Evolutionary conservation across 2,888 invertebrate genomes (phyloP).

Genomic region (Drosophila eohydei): DNA sequence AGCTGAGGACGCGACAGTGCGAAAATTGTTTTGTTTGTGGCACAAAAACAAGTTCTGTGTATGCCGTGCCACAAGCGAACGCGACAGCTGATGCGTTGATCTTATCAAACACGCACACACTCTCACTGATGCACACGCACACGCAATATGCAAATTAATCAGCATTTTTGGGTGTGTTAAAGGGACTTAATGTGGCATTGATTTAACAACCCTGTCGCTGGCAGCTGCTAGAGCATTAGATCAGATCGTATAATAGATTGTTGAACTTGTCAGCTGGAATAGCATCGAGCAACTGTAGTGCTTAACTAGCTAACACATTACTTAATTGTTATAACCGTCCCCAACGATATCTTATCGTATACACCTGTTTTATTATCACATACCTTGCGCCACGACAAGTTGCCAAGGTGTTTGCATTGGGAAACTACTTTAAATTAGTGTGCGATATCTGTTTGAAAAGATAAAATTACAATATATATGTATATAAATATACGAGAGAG

Average conservation of each 20-base stretch:
- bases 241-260: slow-evolving; percentile 24
- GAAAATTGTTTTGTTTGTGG: slow-evolving; percentile 73
- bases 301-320: slow-evolving; percentile 12
- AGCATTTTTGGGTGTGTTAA: slow-evolving; percentile 22
- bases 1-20: slow-evolving; percentile 59
- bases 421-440: slow-evolving; percentile 20
- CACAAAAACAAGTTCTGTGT: slow-evolving; percentile 66
- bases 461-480: slow-evolving; percentile 12
- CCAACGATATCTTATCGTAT: slow-evolving; percentile 46
- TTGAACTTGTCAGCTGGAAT: slow-evolving; percentile 7
- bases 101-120: slow-evolving; percentile 53
- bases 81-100: slow-evolving; percentile 71
- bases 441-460: slow-evolving; percentile 14
- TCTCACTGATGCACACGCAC: slow-evolving; percentile 4
- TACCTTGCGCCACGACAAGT: slow-evolving; percentile 13
- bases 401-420: slow-evolving; percentile 34
- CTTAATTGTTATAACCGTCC: slow-evolving; percentile 20
- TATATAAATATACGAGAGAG: neutral
- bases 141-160: slow-evolving; percentile 78
- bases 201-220: slow-evolving; percentile 36
- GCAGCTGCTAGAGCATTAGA: slow-evolving; percentile 56
- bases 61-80: slow-evolving; percentile 13
- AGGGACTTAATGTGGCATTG: slow-evolving; percentile 44
- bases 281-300: slow-evolving; percentile 1
- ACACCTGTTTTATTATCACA: slow-evolving; percentile 41